phyloP scores from a whole-genome alignment of 2,888 invertebrate genomes.

The Eremobia ochroleuca region DNA sequence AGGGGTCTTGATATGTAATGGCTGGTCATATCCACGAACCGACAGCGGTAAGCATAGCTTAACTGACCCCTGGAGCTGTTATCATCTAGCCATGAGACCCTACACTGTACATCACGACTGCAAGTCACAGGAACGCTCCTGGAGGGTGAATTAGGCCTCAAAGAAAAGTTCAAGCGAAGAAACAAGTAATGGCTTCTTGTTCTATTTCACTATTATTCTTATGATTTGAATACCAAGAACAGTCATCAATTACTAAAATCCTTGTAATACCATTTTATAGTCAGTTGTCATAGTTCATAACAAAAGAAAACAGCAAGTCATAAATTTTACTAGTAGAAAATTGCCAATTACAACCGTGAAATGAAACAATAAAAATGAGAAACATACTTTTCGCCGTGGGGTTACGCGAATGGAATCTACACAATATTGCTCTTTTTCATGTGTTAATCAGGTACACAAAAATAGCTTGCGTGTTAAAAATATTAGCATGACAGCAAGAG shows the following conservation, averaged over 20 bases:
- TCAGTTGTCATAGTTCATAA: background rate
- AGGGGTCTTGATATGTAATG: background rate
- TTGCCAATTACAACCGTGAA: constrained; percentile 20
- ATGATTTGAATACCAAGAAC: background rate
- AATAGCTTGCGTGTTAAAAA: background rate
- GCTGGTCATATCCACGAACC: background rate
- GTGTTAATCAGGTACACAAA: background rate
- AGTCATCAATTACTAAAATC: background rate
- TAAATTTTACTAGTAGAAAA: constrained; percentile 18
- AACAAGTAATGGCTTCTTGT: background rate
- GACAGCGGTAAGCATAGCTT: background rate
- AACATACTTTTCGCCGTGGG: background rate
- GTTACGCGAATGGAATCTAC: constrained; percentile 1
- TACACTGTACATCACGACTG: background rate
- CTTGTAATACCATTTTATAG: background rate
- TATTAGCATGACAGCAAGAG: background rate
- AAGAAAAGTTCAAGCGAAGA: background rate
- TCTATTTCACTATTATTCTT: background rate
- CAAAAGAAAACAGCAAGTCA: background rate
- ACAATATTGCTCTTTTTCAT: background rate
- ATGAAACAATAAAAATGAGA: constrained; percentile 27
- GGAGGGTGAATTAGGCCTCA: background rate
- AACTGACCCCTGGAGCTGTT: too few relatives aligned
- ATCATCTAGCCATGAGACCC: background rate
- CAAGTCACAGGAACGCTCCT: background rate